Evolutionary conservation across 2,797 vertebrate species (phyloP).

Genomic region (Rhinichthys osculus): DNA sequence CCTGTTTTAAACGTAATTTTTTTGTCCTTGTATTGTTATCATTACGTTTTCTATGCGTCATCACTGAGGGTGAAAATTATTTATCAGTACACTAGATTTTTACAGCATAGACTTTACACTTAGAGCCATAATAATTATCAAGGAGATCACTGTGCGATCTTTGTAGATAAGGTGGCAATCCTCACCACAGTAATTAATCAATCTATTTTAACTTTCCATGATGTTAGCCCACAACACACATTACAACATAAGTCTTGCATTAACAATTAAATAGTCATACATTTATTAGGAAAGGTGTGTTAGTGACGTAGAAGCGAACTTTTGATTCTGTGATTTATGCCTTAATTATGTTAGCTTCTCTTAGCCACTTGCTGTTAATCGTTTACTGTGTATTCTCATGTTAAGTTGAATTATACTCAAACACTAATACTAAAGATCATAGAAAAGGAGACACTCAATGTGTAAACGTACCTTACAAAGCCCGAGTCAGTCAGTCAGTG

Average conservation of each 20-base stretch:
- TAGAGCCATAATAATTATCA: slow-evolving; percentile 52
- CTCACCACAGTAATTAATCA: slow-evolving; percentile 22
- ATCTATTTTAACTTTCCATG: background rate
- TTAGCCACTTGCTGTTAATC: background rate
- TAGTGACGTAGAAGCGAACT: background rate
- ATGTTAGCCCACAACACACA: background rate
- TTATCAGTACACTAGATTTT: slow-evolving; percentile 16
- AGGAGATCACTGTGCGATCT: background rate
- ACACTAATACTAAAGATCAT: background rate
- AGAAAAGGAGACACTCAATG: background rate
- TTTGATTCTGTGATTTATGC: background rate
- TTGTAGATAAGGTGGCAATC: slow-evolving; percentile 19
- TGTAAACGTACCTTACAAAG: slow-evolving; percentile 40
- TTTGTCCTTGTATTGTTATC: background rate
- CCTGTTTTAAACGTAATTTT: background rate
- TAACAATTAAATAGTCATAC: background rate
- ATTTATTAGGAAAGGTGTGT: background rate
- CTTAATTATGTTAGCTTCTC: background rate
- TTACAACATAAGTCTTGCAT: background rate
- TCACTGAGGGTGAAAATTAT: background rate
- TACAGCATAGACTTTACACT: slow-evolving; percentile 67
- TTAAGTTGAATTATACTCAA: background rate
- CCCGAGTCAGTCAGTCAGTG: slow-evolving; percentile 20
- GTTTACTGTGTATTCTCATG: background rate
- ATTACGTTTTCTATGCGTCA: background rate